Percentiles rank a stretch among this genome's conserved stretches.
These are phyloP conservation scores for Phocoena sinus DNA, from an alignment of 2,113 vertebrate species.

Conservation along the genomic window DNA sequence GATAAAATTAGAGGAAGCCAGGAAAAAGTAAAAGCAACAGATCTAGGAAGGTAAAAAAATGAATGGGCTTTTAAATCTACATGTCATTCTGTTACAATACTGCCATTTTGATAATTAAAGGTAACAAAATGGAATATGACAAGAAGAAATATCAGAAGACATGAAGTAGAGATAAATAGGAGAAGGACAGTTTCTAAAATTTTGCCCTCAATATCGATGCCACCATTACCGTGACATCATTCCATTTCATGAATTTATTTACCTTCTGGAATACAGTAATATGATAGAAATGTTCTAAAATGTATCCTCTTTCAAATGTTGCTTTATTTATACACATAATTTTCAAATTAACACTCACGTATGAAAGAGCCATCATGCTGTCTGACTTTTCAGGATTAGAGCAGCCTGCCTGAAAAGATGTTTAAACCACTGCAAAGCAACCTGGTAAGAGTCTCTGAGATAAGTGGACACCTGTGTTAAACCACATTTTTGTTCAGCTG, in stretches of 20 bases:
- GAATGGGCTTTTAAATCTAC: background rate
- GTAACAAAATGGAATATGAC: background rate
- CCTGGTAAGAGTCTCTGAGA: background rate
- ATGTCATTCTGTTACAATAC: background rate
- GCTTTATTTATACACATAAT: background rate
- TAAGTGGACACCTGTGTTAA: constrained; percentile 30
- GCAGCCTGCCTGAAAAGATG: background rate
- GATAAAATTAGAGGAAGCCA: background rate
- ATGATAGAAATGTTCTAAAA: background rate
- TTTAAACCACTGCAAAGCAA: background rate
- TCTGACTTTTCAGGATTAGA: background rate
- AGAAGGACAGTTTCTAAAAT: background rate
- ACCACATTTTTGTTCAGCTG: background rate
- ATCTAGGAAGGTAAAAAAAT: background rate
- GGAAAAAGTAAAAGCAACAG: background rate
- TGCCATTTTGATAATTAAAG: background rate
- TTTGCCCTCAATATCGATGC: background rate
- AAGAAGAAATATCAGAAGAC: background rate
- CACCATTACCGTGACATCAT: background rate
- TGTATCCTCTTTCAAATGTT: background rate
- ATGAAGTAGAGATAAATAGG: background rate
- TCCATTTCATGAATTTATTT: background rate
- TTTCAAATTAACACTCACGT: constrained; percentile 39
- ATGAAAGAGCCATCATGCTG: background rate
- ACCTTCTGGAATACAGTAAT: background rate